phyloP scores from a whole-genome alignment of 2,113 vertebrate genomes.

The Mormyrus lacerda region DNA sequence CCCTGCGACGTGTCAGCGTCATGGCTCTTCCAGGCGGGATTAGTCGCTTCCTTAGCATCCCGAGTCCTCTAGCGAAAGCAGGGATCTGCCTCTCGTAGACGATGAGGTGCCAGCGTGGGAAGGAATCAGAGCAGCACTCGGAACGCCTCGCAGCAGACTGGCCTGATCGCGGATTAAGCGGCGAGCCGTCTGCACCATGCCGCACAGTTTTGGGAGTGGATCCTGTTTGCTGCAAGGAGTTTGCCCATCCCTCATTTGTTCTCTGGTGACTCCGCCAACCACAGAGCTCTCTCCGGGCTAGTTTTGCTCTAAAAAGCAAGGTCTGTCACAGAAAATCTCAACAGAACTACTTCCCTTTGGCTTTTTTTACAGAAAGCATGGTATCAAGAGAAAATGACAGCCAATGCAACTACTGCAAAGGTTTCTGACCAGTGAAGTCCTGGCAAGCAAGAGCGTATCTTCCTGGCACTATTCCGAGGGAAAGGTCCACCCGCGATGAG shows the following conservation, averaged over 20 bases:
- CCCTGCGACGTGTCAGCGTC: slow-evolving; percentile 39
- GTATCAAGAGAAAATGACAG: background rate
- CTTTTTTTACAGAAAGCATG: background rate
- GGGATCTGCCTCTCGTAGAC: background rate
- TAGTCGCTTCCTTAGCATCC: slow-evolving; percentile 38
- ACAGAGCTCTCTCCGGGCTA: background rate
- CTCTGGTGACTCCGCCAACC: background rate
- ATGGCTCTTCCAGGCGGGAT: slow-evolving; percentile 34
- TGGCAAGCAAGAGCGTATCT: background rate
- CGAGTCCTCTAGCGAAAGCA: slow-evolving; percentile 26
- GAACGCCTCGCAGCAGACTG: background rate
- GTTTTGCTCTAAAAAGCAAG: background rate
- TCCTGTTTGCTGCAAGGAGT: background rate
- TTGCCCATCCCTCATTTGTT: background rate
- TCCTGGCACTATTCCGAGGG: background rate
- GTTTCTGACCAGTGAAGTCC: background rate
- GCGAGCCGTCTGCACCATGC: background rate
- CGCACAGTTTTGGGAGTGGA: background rate
- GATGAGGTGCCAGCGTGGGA: background rate
- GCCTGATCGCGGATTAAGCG: background rate
- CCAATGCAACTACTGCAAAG: background rate
- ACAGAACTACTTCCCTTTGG: background rate
- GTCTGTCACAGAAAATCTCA: background rate
- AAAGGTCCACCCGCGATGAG: background rate
- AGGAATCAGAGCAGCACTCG: background rate